Evolutionary conservation across 2,797 vertebrate species (phyloP), one percentile per base, ranked within the genome.

Genomic region (Melanotaenia nigrans): DNA sequence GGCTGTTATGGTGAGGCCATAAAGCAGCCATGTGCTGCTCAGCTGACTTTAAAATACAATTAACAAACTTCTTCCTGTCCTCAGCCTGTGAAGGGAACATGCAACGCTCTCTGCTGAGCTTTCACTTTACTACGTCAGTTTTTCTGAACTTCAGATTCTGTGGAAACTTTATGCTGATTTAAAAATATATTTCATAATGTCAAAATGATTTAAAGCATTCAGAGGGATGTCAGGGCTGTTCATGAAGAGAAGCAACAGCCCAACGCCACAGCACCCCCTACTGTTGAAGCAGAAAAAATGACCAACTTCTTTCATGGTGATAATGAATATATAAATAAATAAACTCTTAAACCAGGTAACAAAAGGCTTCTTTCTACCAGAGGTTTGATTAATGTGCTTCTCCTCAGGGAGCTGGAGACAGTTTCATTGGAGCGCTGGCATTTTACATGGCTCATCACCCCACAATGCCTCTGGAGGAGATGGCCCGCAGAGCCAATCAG

Each of bases 401-500:
- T 74, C 35, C 75, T 3, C 90, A 99, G 98, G 98, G 98, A 1
- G 98, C 97, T 59, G 98, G 98, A 28, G 98, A 99, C 93, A 97
- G 98, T 87, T 99, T 99, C 87, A 95, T 99, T 64, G 97, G 97
- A 61, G 95, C 98, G 0, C 71, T 99, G 89, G 97, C 97, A 3
- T 99, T 97, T 92, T 99, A 96, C 93, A 89, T 96, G 89, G 96
- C 97, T 79, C 90, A 92, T 77, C 93, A 96, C 90, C 95, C 97
- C 61, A 71, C 83, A 65, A 81, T 99, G 88, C 70, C 94, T 68
- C 81, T 97, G 89, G 96, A 97, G 85, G 97, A 99, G 90, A 96
- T 97, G 95, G 93, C 95, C 83, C 93, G 81, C 85, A 95, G 96
- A 89, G 95, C 96, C 69, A 97, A 96, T 92, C 91, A 87, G 20